Conservation (phyloP, 2,113 vertebrate genomes). For the Ascaphus truei region DNA sequence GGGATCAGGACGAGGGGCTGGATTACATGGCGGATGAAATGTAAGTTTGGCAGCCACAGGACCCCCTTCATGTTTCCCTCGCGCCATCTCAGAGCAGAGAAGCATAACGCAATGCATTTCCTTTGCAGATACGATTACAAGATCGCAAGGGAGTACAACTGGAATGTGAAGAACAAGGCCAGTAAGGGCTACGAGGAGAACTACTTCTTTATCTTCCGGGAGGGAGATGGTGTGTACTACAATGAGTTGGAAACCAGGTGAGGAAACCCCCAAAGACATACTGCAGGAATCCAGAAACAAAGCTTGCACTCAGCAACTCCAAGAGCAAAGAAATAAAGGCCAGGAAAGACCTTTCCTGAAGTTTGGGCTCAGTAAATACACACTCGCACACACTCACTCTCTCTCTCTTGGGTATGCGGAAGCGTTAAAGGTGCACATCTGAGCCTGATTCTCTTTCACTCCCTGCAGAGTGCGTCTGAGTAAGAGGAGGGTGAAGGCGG, state of each 20-base stretch:
- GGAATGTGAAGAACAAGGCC: slow-evolving; percentile 96
- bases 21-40: slow-evolving; percentile 87
- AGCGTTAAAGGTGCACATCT: too few species aligned
- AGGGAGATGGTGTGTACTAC: slow-evolving; percentile 90
- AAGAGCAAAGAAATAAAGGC: too few species aligned
- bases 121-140: slow-evolving; percentile 85
- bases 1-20: slow-evolving; percentile 82
- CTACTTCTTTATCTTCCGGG: slow-evolving; percentile 94
- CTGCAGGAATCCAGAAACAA: too few species aligned
- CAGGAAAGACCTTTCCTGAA: too few species aligned
- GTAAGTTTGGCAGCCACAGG: slow-evolving; percentile 50
- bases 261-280: too few species aligned
- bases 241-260: slow-evolving; percentile 91
- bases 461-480: slow-evolving; percentile 80
- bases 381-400: too few species aligned
- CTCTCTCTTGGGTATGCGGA: too few species aligned
- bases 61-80: not conserved
- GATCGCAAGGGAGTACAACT: slow-evolving; percentile 93
- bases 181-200: slow-evolving; percentile 96
- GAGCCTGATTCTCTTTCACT: too few species aligned
- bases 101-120: too few species aligned
- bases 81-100: too few species aligned
- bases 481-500: slow-evolving; percentile 87
- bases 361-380: too few species aligned
- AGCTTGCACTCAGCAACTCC: too few species aligned